Conservation (phyloP, 2,888 invertebrate species). For the Trichopria drosophilae region DNA sequence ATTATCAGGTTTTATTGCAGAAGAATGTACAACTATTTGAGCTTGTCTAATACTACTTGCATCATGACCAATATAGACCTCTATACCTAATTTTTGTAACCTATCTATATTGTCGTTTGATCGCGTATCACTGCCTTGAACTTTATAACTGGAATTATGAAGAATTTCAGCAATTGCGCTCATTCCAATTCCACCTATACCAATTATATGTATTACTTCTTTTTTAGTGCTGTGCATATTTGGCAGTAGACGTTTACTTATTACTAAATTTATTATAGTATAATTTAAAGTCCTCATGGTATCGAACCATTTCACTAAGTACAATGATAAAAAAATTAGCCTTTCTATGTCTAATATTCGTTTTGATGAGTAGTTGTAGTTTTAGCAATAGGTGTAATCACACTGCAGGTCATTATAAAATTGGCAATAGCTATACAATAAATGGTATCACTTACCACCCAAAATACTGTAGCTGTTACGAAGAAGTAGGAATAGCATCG, state of each 20-base stretch:
- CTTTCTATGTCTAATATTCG: slow-evolving; percentile 21
- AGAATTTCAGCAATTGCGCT: slow-evolving; percentile 20
- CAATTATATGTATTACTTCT: slow-evolving; percentile 20
- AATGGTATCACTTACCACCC: slow-evolving; percentile 17
- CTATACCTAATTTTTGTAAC: slow-evolving; percentile 15
- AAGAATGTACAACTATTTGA: slow-evolving; percentile 19
- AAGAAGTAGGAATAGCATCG: slow-evolving; percentile 16
- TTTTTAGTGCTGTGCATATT: slow-evolving; percentile 20
- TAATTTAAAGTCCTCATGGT: slow-evolving; percentile 21
- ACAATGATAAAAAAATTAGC: slow-evolving; percentile 20
- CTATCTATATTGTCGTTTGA: slow-evolving; percentile 13
- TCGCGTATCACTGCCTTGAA: slow-evolving; percentile 19
- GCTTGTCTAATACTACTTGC: slow-evolving; percentile 17
- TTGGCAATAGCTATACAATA: slow-evolving; percentile 20
- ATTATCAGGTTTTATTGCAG: slow-evolving; percentile 19
- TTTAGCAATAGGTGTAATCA: slow-evolving; percentile 19
- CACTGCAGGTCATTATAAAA: slow-evolving; percentile 23
- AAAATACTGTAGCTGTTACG: slow-evolving; percentile 13
- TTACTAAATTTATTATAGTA: slow-evolving; percentile 23
- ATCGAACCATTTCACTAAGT: slow-evolving; percentile 20
- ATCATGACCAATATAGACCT: slow-evolving; percentile 19
- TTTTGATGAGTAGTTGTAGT: slow-evolving; percentile 21
- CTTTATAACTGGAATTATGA: slow-evolving; percentile 15
- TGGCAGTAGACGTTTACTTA: slow-evolving; percentile 19
- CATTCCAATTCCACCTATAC: slow-evolving; percentile 23